Percentiles rank a stretch among this genome's conserved stretches.
These are phyloP conservation scores for Phthorimaea operculella DNA, from an alignment of 1,140 invertebrate species.

Conservation along the genomic window DNA sequence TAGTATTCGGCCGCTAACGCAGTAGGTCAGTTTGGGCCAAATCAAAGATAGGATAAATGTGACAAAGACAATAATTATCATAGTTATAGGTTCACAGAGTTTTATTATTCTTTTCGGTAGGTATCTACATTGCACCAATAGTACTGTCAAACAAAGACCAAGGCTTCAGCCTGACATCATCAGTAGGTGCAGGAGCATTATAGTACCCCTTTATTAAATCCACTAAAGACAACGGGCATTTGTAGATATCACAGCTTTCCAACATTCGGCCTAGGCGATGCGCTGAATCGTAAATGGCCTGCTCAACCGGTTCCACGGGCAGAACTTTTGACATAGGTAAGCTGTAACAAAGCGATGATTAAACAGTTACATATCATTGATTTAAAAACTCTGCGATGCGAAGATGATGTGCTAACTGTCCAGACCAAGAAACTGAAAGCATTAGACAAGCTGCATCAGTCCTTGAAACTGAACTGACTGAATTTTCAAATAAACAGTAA, in stretches of 20 bases:
- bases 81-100: no score
- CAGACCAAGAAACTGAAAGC: no score
- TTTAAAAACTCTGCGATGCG: no score
- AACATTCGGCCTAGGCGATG: slow-evolving; percentile 66
- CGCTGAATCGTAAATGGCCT: slow-evolving; percentile 74
- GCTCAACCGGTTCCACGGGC: slow-evolving; percentile 73
- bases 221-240: slow-evolving; percentile 78
- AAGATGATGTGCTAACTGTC: no score
- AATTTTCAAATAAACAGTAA: no score
- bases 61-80: no score
- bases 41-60: no score
- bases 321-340: slow-evolving; percentile 73
- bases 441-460: no score
- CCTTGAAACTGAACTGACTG: no score
- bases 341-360: slow-evolving; percentile 54
- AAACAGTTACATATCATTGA: neutral
- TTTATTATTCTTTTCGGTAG: no score
- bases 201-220: slow-evolving; percentile 80
- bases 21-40: no score
- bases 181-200: slow-evolving; percentile 55
- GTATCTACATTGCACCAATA: slow-evolving; percentile 30
- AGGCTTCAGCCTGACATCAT: slow-evolving; percentile 32
- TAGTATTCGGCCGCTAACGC: no score
- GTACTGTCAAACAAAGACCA: slow-evolving; percentile 49
- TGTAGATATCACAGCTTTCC: slow-evolving; percentile 71